Base-by-base conservation (phyloP, 2,888 invertebrate genomes). In the Pollenia angustigena region DNA sequence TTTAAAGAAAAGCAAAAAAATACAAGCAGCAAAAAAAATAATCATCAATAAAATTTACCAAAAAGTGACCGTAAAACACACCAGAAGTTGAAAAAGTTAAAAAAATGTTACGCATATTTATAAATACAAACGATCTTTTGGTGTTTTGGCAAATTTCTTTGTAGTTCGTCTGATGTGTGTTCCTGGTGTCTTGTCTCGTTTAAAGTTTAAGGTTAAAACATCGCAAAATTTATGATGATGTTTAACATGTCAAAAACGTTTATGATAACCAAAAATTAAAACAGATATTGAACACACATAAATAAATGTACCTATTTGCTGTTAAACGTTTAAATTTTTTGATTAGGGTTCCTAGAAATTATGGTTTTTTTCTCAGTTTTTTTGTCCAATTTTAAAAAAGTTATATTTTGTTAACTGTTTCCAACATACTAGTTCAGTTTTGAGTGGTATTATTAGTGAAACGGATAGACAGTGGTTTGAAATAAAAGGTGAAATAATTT, bases 221-320 rank as follows among this genome's bases (percentile, higher is more conserved):
- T 46, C 68, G 69, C 64, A 56, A 78, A 78, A 68, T 82, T 71
- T 82, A 74, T 85, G 81, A 76, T 85, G 82, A 82, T 85, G 78
- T 74, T 87, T 71, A 87, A 87, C 79, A 84, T 88, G 87, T 87
- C 88, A 87, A 84, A 88, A 88, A 80, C 82, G 69, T 71, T 87
- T 87, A 85, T 85, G 85, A 88, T 69, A 81, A 76, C 81, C 83
- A 79, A 83, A 85, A 82, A 87, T 84, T 81, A 85, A 80, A 79
- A 79, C 40, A 48, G 32, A 32, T 48, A 44, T 12, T 10, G 46
- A 48, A 66, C n/a, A n/a, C n/a, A 50, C 8, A 18, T 16, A 42
- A 18, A 44, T 48, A 32, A 6, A 4, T n/a, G 4, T 16, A 16
- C n/a, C 69, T 72, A 64, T 64, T 75, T 75, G 50, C 66, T 66